phyloP scores from a whole-genome alignment of 92 coral and sea anemone species.

The Metridium senile region DNA sequence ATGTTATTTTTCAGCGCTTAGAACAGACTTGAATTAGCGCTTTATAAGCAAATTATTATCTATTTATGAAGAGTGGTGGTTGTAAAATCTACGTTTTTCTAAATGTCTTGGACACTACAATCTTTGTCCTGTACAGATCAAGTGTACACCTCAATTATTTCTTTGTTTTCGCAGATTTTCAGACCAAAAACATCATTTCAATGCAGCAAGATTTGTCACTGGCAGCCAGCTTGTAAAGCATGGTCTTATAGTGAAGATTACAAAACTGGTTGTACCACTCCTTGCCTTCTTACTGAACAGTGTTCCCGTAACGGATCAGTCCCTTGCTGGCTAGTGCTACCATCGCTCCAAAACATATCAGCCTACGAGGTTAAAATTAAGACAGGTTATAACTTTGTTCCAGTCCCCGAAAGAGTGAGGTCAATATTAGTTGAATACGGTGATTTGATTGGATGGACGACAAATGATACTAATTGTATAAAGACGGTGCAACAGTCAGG shows the following conservation, averaged over 20 bases:
- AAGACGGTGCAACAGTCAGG: conserved; percentile 11
- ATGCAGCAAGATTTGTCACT: neutral
- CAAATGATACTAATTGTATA: conserved; percentile 25
- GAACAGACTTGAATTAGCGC: too few species aligned
- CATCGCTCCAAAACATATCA: conserved; percentile 45
- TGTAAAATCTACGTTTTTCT: too few species aligned
- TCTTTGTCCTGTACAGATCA: neutral
- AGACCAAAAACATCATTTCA: neutral
- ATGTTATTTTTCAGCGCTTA: too few species aligned
- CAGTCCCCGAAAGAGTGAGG: conserved; percentile 30
- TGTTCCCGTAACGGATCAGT: neutral
- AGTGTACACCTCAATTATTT: neutral
- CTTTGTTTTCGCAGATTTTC: neutral
- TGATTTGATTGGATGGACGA: conserved; percentile 48
- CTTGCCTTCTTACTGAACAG: conserved; percentile 17
- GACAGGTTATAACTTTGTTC: conserved; percentile 67
- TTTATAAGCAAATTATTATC: too few species aligned
- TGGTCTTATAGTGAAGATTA: neutral
- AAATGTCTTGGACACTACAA: neutral
- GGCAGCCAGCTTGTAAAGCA: neutral
- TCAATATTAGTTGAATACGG: conserved; percentile 47
- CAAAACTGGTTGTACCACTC: conserved; percentile 11
- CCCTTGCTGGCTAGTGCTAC: conserved; percentile 15
- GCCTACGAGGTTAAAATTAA: conserved; percentile 34
- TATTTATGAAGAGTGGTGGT: too few species aligned